A percentile compares a stretch with the other conserved stretches of the same genome.
These are phyloP conservation scores for Erethizon dorsatum DNA, from an alignment of 2,797 vertebrate genomes.

Conservation along the genomic window DNA sequence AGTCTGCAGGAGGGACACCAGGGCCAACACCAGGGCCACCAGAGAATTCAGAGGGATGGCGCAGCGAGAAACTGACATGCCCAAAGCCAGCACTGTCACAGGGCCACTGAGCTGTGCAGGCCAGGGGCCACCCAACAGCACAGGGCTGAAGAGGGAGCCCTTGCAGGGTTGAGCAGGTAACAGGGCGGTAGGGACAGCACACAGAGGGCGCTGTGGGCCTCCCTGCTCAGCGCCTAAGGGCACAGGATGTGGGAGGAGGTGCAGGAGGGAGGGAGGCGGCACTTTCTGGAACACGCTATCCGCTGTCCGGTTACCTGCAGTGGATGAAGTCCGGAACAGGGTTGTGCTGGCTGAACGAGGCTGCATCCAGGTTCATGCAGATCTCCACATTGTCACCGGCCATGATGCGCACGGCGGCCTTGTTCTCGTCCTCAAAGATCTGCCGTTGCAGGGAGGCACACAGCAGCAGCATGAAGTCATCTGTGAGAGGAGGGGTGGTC, in stretches of 20 bases:
- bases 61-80: neutral
- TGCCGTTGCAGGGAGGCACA: slow-evolving; percentile 97
- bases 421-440: slow-evolving; percentile 98
- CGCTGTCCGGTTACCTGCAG: slow-evolving; percentile 93
- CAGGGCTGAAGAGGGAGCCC: neutral
- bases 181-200: neutral
- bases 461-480: slow-evolving; percentile 98
- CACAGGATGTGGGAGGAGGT: neutral
- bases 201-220: neutral
- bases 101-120: too few species aligned
- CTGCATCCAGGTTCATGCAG: slow-evolving; percentile 97
- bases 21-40: neutral
- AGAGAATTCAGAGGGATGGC: neutral
- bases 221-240: neutral
- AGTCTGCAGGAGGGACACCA: neutral
- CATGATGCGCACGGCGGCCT: slow-evolving; percentile 96
- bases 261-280: too few species aligned
- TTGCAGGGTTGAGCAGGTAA: neutral
- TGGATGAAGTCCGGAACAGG: slow-evolving; percentile 99
- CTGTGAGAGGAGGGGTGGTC: slow-evolving; percentile 87
- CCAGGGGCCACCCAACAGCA: neutral
- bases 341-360: slow-evolving; percentile 98
- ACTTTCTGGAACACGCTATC: neutral
- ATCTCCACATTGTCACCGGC: slow-evolving; percentile 99
- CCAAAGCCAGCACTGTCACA: neutral